These are phyloP conservation scores for Sicus ferrugineus DNA, from an alignment of 2,888 invertebrate species.

Conservation along the genomic window DNA sequence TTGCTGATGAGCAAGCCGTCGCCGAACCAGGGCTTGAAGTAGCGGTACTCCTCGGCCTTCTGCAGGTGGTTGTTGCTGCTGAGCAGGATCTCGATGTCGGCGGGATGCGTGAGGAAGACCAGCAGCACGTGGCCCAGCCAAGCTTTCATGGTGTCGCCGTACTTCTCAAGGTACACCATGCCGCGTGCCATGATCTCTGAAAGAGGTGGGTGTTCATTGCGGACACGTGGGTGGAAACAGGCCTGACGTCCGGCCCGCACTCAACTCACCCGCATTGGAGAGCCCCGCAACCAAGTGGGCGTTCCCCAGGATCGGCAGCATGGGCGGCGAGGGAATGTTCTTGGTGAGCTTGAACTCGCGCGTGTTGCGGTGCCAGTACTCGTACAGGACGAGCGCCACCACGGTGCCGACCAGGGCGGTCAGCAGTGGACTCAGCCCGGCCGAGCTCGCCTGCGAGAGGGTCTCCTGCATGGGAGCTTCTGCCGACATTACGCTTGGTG, in stretches of 20 bases:
- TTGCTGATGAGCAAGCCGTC: constrained; percentile 80
- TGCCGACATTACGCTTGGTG: constrained; percentile 46
- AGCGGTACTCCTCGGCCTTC: constrained; percentile 76
- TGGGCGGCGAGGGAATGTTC: constrained; percentile 74
- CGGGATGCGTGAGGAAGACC: constrained; percentile 74
- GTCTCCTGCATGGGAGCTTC: constrained; percentile 52
- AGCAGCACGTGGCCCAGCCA: constrained; percentile 77
- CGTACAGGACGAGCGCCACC: constrained; percentile 49
- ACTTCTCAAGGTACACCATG: constrained; percentile 47
- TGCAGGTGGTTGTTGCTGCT: constrained; percentile 79
- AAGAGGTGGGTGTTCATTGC: not conserved
- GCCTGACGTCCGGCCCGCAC: too few species aligned
- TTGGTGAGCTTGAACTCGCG: constrained; percentile 70
- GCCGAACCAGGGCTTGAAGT: constrained; percentile 83
- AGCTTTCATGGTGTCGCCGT: constrained; percentile 77
- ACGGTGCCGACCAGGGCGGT: constrained; percentile 51
- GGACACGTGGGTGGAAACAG: not conserved
- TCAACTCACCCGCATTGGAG: constrained; percentile 69
- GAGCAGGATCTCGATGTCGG: constrained; percentile 77
- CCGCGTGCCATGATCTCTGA: constrained; percentile 52
- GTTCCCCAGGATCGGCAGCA: constrained; percentile 75
- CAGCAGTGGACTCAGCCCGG: constrained; percentile 49
- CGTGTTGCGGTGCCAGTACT: constrained; percentile 66
- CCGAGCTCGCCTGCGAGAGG: constrained; percentile 42
- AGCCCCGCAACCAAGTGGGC: constrained; percentile 72